These are phyloP conservation scores for Siniperca chuatsi DNA, from an alignment of 2,113 vertebrate genomes.

Conservation along the genomic window DNA sequence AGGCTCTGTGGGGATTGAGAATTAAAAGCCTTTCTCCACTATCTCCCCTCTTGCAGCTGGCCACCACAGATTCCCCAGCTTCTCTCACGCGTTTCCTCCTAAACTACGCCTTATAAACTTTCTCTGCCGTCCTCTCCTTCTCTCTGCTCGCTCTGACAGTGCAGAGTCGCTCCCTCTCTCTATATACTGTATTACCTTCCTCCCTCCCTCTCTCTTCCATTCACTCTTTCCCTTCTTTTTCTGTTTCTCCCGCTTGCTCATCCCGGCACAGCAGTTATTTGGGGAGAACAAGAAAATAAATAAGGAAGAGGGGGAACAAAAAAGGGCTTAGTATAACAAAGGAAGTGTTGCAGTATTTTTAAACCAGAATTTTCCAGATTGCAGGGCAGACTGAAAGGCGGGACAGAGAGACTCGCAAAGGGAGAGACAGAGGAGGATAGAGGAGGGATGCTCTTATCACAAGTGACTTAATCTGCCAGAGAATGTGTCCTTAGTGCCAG, in stretches of 20 bases:
- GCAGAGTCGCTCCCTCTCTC: slow-evolving; percentile 44
- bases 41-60: slow-evolving; percentile 89
- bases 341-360: slow-evolving; percentile 72
- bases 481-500: slow-evolving; percentile 36
- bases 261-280: slow-evolving; percentile 70
- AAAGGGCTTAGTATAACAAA: slow-evolving; percentile 76
- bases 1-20: slow-evolving; percentile 90
- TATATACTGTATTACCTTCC: slow-evolving; percentile 38
- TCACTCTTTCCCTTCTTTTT: slow-evolving; percentile 27
- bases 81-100: slow-evolving; percentile 84
- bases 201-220: slow-evolving; percentile 29
- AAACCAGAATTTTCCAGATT: slow-evolving; percentile 67
- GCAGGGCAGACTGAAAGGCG: slow-evolving; percentile 28
- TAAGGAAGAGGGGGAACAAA: slow-evolving; percentile 73
- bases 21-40: slow-evolving; percentile 89
- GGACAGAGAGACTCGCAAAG: slow-evolving; percentile 24
- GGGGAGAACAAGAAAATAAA: slow-evolving; percentile 78
- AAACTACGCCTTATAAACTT: slow-evolving; percentile 87
- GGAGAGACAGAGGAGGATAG: slow-evolving; percentile 28
- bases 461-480: slow-evolving; percentile 49
- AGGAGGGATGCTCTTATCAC: slow-evolving; percentile 57
- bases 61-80: slow-evolving; percentile 86
- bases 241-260: slow-evolving; percentile 16
- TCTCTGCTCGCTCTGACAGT: slow-evolving; percentile 67
- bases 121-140: slow-evolving; percentile 71